These are phyloP conservation scores for Phylloscopus collybita DNA, from an alignment of 2,797 vertebrate species.

Conservation along the genomic window DNA sequence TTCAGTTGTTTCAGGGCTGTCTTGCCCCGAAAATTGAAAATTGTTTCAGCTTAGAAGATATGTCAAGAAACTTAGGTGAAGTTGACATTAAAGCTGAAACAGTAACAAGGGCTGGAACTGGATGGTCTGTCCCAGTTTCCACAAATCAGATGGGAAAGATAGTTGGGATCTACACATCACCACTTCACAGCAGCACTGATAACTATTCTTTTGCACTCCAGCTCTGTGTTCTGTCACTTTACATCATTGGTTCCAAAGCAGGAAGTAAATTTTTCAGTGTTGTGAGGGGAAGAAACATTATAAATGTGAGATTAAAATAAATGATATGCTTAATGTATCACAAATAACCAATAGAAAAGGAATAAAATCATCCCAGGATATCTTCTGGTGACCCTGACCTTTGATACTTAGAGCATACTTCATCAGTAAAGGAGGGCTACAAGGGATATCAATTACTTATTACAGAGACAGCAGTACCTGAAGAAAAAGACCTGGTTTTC, in stretches of 20 bases:
- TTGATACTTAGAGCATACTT: not conserved
- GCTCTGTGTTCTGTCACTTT: not conserved
- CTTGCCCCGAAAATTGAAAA: not conserved
- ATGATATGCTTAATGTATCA: not conserved
- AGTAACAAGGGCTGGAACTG: not conserved
- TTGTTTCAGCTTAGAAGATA: not conserved
- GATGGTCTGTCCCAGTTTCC: not conserved
- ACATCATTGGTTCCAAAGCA: not conserved
- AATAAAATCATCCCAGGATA: not conserved
- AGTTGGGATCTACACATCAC: not conserved
- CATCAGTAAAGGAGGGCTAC: not conserved
- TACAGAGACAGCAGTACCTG: not conserved
- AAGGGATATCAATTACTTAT: not conserved
- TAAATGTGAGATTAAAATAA: not conserved
- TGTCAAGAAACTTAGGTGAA: not conserved
- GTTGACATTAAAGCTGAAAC: not conserved
- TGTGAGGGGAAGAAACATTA: not conserved
- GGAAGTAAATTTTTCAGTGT: not conserved
- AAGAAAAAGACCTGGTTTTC: not conserved
- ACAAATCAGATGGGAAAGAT: not conserved
- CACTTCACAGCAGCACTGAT: not conserved
- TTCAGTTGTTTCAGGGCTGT: not conserved
- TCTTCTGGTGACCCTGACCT: not conserved
- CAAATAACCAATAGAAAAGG: not conserved
- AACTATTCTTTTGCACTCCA: not conserved